Evolutionary conservation across 2,113 vertebrate genomes (phyloP).

Genomic region (Corythaeola cristata): DNA sequence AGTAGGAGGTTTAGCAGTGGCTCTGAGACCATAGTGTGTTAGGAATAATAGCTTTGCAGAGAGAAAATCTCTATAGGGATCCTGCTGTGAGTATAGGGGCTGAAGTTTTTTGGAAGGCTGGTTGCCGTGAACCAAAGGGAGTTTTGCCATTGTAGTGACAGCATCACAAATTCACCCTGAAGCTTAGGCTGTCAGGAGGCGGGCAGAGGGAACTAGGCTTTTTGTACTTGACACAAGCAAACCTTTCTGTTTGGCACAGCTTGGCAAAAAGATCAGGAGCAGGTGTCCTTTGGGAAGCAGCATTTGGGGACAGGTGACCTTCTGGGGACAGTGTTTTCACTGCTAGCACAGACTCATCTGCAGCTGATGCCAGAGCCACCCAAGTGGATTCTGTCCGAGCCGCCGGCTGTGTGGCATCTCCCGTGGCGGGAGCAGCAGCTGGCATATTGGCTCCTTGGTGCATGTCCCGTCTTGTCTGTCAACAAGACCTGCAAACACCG

Average conservation of each 20-base stretch:
- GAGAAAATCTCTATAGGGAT: neutral
- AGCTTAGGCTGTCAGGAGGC: neutral
- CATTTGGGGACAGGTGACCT: conserved; percentile 6
- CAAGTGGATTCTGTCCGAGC: neutral
- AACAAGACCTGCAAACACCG: rapidly evolving
- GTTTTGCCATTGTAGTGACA: neutral
- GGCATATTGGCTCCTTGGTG: neutral
- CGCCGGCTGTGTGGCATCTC: rapidly evolving
- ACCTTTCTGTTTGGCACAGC: neutral
- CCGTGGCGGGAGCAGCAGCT: neutral
- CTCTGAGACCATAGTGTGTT: neutral
- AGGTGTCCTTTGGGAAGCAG: neutral
- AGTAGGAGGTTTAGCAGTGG: neutral
- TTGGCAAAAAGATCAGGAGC: neutral
- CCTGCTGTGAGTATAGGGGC: neutral
- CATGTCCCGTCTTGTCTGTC: neutral
- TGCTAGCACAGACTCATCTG: neutral
- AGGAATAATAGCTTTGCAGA: neutral
- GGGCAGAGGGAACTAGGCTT: neutral
- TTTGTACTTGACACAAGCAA: neutral
- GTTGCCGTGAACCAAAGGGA: neutral
- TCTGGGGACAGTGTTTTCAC: neutral
- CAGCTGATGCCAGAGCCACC: conserved; percentile 27
- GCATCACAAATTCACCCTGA: neutral
- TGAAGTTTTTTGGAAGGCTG: neutral